Percentiles rank a stretch among this genome's conserved stretches.
Evolutionary conservation across 1,140 invertebrate species (phyloP).

Genomic region (Sycobia sp.): DNA sequence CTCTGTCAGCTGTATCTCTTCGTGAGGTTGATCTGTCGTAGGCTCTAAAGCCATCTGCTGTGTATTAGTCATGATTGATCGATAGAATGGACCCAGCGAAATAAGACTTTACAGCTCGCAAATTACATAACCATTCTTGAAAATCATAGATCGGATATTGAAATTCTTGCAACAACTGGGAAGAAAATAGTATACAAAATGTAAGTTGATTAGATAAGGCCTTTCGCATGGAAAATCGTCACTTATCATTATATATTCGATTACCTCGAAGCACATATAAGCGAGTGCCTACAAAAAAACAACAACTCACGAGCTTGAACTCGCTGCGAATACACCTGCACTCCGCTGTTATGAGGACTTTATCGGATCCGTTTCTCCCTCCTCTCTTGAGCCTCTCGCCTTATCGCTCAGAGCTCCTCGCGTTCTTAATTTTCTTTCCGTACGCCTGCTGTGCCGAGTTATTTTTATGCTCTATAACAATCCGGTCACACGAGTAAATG

Average conservation of each 20-base stretch:
- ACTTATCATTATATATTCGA: constrained; percentile 34
- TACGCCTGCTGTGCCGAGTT: background rate
- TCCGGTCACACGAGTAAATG: background rate
- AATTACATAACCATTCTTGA: background rate
- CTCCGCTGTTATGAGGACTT: constrained; percentile 1
- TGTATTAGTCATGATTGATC: constrained; percentile 43
- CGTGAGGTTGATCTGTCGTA: constrained; percentile 36
- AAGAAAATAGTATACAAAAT: background rate
- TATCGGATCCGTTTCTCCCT: constrained; percentile 19
- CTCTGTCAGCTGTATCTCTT: constrained; percentile 55
- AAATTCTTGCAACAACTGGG: background rate
- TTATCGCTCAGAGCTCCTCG: constrained; percentile 12
- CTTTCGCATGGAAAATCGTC: background rate
- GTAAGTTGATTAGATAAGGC: background rate
- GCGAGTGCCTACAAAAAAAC: background rate
- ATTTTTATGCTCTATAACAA: constrained; percentile 9
- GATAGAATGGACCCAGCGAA: background rate
- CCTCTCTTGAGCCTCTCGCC: background rate
- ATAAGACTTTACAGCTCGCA: background rate
- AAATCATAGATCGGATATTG: background rate
- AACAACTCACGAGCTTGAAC: background rate
- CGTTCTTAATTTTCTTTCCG: constrained; percentile 15
- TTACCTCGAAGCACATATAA: background rate
- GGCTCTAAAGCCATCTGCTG: constrained; percentile 36
- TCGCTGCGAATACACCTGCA: constrained; percentile 1